Conservation (phyloP, 1,140 invertebrate genomes). For the Leptinotarsa lineolata region DNA sequence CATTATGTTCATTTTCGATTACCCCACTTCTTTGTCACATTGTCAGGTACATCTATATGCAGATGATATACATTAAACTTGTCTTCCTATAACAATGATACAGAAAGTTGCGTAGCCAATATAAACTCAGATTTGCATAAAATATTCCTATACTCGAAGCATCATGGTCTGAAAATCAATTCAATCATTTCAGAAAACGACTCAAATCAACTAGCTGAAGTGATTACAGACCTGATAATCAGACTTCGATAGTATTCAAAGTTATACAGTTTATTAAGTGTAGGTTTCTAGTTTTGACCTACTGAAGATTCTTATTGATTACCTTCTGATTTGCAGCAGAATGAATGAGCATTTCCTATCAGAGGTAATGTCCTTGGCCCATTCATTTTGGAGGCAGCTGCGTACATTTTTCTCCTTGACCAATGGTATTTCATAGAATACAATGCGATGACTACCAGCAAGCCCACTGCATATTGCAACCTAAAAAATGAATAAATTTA, state of each 20-base stretch:
- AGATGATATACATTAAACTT: too few species aligned
- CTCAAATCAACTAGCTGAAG: not conserved
- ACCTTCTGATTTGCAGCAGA: constrained; percentile 29
- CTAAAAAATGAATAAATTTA: not conserved
- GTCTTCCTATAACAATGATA: too few species aligned
- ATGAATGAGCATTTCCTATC: constrained; percentile 32
- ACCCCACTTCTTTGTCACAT: too few species aligned
- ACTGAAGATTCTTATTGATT: not conserved
- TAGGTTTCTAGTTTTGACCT: too few species aligned
- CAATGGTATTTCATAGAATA: constrained; percentile 24
- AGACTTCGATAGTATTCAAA: not conserved
- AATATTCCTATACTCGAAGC: too few species aligned
- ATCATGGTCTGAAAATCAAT: too few species aligned
- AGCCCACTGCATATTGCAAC: not conserved
- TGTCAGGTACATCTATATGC: too few species aligned
- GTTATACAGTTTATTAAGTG: not conserved
- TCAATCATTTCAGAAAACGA: too few species aligned
- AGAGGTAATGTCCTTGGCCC: constrained; percentile 31
- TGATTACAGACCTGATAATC: not conserved
- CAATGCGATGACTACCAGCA: not conserved
- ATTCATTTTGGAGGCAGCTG: constrained; percentile 24
- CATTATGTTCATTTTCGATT: too few species aligned
- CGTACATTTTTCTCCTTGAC: constrained; percentile 29
- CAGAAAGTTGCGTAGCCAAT: too few species aligned
- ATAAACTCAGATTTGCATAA: too few species aligned